Evolutionary conservation across 2,888 invertebrate genomes (phyloP).

Genomic region (Cryptosula pallasiana): DNA sequence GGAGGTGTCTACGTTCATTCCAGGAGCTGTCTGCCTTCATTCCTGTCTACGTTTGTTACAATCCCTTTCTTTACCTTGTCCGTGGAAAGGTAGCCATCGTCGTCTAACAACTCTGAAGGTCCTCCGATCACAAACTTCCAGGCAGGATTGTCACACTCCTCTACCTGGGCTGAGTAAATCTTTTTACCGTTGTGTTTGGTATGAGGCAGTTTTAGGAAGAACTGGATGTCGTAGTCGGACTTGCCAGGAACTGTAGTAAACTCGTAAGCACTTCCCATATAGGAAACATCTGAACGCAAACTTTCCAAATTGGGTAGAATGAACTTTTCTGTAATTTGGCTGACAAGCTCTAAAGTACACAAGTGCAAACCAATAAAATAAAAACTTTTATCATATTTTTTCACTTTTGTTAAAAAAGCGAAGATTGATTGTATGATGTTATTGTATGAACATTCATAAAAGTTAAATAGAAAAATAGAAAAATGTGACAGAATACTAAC

Average conservation of each 20-base stretch:
- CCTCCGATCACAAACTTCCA: neutral
- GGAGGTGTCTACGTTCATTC: no score
- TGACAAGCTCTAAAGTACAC: neutral
- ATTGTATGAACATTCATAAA: neutral
- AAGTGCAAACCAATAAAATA: neutral
- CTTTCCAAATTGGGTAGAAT: neutral
- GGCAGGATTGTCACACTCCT: neutral
- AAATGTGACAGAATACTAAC: no score
- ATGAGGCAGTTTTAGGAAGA: neutral
- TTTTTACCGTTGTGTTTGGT: neutral
- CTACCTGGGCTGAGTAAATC: neutral
- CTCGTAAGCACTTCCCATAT: slow-evolving; percentile 17
- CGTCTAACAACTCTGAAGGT: neutral
- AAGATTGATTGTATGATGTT: neutral
- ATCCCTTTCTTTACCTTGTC: no score
- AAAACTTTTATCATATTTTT: neutral
- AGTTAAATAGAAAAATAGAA: no score
- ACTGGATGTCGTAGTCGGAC: slow-evolving; percentile 12
- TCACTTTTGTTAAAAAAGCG: no score
- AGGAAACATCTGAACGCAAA: neutral
- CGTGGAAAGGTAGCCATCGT: neutral
- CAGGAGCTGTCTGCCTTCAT: no score
- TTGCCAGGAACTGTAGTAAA: neutral
- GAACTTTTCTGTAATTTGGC: neutral
- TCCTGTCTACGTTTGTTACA: no score